Evolutionary conservation across 2,113 vertebrate genomes (phyloP).

Genomic region (Felis chaus): DNA sequence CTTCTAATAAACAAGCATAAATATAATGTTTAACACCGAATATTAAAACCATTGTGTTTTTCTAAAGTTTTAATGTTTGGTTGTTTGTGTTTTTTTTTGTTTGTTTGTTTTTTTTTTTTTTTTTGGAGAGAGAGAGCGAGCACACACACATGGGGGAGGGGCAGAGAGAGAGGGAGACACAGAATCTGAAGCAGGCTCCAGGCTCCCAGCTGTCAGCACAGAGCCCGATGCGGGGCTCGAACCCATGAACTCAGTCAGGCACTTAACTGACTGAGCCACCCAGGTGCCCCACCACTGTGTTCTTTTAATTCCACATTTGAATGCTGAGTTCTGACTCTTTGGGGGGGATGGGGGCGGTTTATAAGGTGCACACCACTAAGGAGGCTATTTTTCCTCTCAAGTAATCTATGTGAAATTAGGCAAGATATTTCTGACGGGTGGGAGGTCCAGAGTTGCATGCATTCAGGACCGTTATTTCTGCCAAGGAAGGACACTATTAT

Average conservation of each 20-base stretch:
- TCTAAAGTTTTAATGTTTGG: too few relatives aligned
- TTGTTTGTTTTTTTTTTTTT: too few relatives aligned
- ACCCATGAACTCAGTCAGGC: too few relatives aligned
- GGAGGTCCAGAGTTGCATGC: not conserved
- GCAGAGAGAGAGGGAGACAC: too few relatives aligned
- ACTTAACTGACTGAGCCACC: too few relatives aligned
- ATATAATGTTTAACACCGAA: not conserved
- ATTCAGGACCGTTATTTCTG: not conserved
- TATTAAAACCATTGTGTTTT: not conserved
- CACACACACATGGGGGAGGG: too few relatives aligned
- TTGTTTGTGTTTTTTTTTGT: too few relatives aligned
- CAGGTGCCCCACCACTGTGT: not conserved
- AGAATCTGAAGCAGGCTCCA: too few relatives aligned
- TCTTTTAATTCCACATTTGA: not conserved
- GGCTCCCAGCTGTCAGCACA: too few relatives aligned
- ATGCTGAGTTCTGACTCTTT: not conserved
- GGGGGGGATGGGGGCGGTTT: fast-evolving
- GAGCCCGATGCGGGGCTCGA: too few relatives aligned
- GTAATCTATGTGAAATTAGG: not conserved
- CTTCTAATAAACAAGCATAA: conserved; percentile 27
- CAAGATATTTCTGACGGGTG: not conserved
- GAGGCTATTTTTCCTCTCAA: not conserved
- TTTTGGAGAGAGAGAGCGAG: too few relatives aligned
- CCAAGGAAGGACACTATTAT: not conserved
- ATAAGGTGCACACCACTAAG: not conserved